Evolutionary conservation across 2,797 vertebrate genomes (phyloP), one percentile per base, ranked within the genome.

Genomic region (Anguilla anguilla): DNA sequence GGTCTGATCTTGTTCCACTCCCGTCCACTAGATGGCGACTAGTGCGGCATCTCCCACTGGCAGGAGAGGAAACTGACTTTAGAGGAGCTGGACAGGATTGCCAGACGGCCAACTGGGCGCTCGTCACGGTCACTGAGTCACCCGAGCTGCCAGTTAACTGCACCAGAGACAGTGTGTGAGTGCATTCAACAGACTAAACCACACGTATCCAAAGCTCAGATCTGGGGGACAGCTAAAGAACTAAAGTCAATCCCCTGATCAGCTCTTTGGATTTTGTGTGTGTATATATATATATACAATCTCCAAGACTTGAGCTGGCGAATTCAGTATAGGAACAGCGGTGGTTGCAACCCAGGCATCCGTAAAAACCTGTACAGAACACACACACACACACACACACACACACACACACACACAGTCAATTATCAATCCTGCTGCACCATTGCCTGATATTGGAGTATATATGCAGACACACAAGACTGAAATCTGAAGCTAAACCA

Each of bases 351-450:
- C 49, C 84, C 43, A 43, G 83, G 86, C 91, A 87, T 93, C 93
- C 94, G 35, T 87, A 90, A 90, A 90, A 86, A 93, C 91, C 91
- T 94, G 92, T 94, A 94, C 88, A 93, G 89, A 92, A 92, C 86
- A 83, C 61, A 91, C 85, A 86, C 77, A 91, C 87, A 89, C 61
- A 51, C 43, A 64, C 61, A 83, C 46, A 43, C 55, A 87, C 6
- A 88, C 86, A 91, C 81, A 91, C 86, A 90, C 85, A 87, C 89
- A 83, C 51, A 28, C 79, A 31, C 55, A 55, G 43, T 83, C 0
- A 9, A 25, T 25, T 67, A 67, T 67, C n/a, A 67, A n/a, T 67
- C 72, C n/a, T 35, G 35, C 61, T 53, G 87, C 86, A 53, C 69
- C 25, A 43, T 46, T 49, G 79, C 77, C 81, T 46, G 87, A 79